A percentile compares a stretch with the other conserved stretches of the same genome.
These are phyloP conservation scores for Ptiloglossa arizonensis DNA, from an alignment of 1,140 invertebrate genomes.

Conservation along the genomic window DNA sequence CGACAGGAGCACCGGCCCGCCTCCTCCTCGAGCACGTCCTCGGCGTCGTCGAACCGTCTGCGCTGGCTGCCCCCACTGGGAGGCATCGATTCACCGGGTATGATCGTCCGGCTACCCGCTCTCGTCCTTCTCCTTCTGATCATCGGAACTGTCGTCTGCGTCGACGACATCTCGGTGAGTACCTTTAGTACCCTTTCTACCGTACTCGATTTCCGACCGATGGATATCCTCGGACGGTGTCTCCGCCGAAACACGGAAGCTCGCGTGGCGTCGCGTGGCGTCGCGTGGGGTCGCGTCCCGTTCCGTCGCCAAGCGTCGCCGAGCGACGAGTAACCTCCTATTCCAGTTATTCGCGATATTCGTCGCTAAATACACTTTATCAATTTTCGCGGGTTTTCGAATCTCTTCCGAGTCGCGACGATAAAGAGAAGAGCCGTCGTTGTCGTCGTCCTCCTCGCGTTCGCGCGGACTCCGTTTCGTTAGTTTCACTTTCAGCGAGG, in stretches of 20 bases:
- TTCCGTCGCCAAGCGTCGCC: too few relatives aligned
- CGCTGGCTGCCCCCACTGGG: constrained; percentile 51
- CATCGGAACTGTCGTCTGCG: constrained; percentile 16
- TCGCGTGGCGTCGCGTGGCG: too few relatives aligned
- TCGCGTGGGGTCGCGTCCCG: too few relatives aligned
- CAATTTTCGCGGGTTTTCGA: constrained; percentile 6
- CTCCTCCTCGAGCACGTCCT: constrained; percentile 57
- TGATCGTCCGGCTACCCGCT: constrained; percentile 36
- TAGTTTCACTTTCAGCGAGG: constrained; percentile 33
- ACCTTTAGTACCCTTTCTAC: background rate
- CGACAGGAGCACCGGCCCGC: constrained; percentile 55
- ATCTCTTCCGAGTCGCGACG: too few relatives aligned
- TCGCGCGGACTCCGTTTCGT: background rate
- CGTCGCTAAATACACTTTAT: background rate
- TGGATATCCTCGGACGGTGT: too few relatives aligned
- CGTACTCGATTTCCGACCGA: background rate
- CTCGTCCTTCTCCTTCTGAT: constrained; percentile 47
- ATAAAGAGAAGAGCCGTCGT: too few relatives aligned
- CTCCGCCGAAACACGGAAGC: too few relatives aligned
- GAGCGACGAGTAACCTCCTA: too few relatives aligned
- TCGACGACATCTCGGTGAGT: constrained; percentile 41
- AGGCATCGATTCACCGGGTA: constrained; percentile 40
- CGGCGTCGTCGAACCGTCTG: constrained; percentile 61
- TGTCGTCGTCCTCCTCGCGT: too few relatives aligned
- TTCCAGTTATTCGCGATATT: background rate